Evolutionary conservation across 2,888 invertebrate genomes (phyloP).

Genomic region (Drosophila austrosaltans): DNA sequence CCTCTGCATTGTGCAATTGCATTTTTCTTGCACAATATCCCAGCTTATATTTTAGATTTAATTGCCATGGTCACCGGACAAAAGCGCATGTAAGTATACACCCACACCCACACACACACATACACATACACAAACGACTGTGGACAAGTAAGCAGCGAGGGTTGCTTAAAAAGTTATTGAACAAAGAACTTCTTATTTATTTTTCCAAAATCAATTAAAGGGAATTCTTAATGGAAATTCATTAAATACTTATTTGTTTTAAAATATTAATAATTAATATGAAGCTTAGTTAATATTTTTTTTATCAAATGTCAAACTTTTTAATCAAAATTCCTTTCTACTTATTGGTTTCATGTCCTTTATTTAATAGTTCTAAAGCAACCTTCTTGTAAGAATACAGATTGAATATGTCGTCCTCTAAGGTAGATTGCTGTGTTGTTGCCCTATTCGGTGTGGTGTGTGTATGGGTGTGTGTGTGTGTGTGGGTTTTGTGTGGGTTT

Average conservation of each 20-base stretch:
- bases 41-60: conserved; percentile 84
- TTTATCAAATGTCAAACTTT: too few relatives aligned
- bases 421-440: conserved; percentile 48
- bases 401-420: conserved; percentile 40
- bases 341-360: too few relatives aligned
- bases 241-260: too few relatives aligned
- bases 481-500: conserved; percentile 11
- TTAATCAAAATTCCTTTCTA: too few relatives aligned
- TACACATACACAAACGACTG: conserved; percentile 19
- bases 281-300: too few relatives aligned
- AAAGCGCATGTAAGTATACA: conserved; percentile 83
- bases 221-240: too few relatives aligned
- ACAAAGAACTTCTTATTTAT: too few relatives aligned
- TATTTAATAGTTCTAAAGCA: not conserved
- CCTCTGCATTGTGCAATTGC: conserved; percentile 82
- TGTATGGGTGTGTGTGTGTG: conserved; percentile 20
- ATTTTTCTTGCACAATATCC: conserved; percentile 83
- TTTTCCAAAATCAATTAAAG: too few relatives aligned
- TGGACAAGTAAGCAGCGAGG: not conserved
- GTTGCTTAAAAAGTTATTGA: not conserved
- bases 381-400: conserved; percentile 9
- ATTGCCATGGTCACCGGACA: conserved; percentile 83
- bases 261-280: too few relatives aligned
- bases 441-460: conserved; percentile 20
- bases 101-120: conserved; percentile 32